phyloP scores from a whole-genome alignment of 2,113 vertebrate species.

The Pristiophorus japonicus region DNA sequence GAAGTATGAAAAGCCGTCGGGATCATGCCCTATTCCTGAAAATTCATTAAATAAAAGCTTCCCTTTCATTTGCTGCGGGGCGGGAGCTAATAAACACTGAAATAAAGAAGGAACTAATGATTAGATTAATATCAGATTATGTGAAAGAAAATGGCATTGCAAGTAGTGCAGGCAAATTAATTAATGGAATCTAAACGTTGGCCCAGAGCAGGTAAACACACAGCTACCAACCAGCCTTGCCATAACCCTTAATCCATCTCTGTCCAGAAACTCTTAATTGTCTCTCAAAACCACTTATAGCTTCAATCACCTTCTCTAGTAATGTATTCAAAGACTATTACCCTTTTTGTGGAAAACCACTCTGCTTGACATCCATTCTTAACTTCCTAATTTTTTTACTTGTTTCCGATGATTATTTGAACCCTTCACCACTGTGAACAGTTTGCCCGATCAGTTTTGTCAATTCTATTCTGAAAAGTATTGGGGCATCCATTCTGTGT shows the following conservation, averaged over 20 bases:
- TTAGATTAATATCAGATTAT: neutral
- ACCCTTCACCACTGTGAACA: neutral
- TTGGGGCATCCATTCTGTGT: neutral
- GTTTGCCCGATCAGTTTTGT: neutral
- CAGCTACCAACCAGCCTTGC: neutral
- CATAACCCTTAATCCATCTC: neutral
- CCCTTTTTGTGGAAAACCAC: neutral
- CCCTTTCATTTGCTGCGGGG: neutral
- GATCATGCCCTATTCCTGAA: neutral
- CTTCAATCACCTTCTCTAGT: neutral
- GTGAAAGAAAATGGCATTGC: neutral
- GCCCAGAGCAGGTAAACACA: neutral
- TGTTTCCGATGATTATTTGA: neutral
- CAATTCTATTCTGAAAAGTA: neutral
- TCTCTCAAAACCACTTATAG: neutral
- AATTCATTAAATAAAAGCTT: neutral
- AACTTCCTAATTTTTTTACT: neutral
- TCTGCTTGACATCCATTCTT: neutral
- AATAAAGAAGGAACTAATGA: neutral
- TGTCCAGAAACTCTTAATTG: neutral
- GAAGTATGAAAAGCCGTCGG: neutral
- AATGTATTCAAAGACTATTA: neutral
- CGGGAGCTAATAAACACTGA: neutral
- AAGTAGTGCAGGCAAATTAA: too few relatives aligned
- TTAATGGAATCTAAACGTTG: neutral